These are phyloP conservation scores for Antechinus flavipes DNA, from an alignment of 2,113 vertebrate genomes.

Conservation along the genomic window DNA sequence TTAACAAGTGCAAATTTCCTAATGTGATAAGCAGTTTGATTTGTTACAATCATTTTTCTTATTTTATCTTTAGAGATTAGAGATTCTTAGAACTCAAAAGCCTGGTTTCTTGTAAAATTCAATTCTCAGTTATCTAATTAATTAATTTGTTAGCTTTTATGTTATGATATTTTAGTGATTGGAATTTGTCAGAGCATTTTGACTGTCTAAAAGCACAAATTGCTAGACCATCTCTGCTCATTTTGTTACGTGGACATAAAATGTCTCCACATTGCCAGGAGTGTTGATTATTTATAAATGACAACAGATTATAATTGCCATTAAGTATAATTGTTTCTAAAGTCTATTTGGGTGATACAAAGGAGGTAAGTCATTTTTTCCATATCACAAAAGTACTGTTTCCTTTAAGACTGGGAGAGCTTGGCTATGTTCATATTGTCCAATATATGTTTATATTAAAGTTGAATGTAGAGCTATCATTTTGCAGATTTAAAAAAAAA, in stretches of 20 bases:
- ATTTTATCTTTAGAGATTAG: constrained; percentile 56
- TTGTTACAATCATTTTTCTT: constrained; percentile 64
- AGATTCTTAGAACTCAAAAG: background rate
- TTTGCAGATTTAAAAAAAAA: constrained; percentile 41
- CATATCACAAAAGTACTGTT: constrained; percentile 83
- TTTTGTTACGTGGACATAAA: constrained; percentile 71
- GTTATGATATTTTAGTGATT: constrained; percentile 73
- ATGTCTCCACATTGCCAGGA: constrained; percentile 77
- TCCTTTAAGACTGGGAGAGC: constrained; percentile 77
- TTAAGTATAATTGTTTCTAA: constrained; percentile 87
- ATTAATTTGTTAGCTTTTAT: constrained; percentile 48
- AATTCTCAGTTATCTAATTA: constrained; percentile 26
- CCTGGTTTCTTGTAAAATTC: background rate
- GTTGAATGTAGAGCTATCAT: constrained; percentile 57
- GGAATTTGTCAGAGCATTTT: constrained; percentile 84
- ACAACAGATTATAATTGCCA: constrained; percentile 80
- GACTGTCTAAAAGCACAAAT: constrained; percentile 79
- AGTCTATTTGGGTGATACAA: constrained; percentile 86
- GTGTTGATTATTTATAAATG: constrained; percentile 80
- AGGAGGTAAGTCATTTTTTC: constrained; percentile 85
- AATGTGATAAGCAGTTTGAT: constrained; percentile 35
- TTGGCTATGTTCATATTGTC: constrained; percentile 79
- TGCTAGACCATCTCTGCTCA: constrained; percentile 76
- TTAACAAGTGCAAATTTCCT: background rate
- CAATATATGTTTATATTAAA: constrained; percentile 67